phyloP scores from a whole-genome alignment of 2,888 invertebrate genomes.

The Cecidostiba fungosa region DNA sequence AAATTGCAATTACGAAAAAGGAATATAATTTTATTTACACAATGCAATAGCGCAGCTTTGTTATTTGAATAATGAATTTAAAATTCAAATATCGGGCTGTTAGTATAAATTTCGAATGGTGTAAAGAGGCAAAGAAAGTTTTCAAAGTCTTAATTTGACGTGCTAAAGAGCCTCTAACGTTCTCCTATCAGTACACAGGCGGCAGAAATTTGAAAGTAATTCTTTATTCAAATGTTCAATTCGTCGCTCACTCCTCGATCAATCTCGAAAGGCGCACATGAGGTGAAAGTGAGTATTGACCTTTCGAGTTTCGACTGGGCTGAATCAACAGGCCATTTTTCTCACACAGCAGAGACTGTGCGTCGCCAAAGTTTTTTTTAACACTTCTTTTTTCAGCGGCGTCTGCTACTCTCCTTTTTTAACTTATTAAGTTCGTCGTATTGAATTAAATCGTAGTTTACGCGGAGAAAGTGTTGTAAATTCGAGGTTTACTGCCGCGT shows the following conservation, averaged over 20 bases:
- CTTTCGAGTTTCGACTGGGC: slow-evolving; percentile 40
- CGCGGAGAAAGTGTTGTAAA: slow-evolving; percentile 38
- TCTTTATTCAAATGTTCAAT: not conserved
- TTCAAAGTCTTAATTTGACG: slow-evolving; percentile 12
- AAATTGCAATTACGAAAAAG: too few relatives aligned
- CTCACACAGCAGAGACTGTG: slow-evolving; percentile 54
- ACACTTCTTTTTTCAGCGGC: not conserved
- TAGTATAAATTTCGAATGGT: not conserved
- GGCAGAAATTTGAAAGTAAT: slow-evolving; percentile 52
- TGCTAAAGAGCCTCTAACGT: slow-evolving; percentile 23
- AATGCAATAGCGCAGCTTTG: too few relatives aligned
- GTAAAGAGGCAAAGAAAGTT: not conserved
- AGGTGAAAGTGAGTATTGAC: slow-evolving; percentile 58
- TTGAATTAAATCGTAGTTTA: slow-evolving; percentile 33
- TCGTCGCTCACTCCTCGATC: slow-evolving; percentile 18
- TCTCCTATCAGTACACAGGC: not conserved
- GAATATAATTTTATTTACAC: too few relatives aligned
- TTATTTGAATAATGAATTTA: too few relatives aligned
- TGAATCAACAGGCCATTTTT: slow-evolving; percentile 53
- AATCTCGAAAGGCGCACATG: slow-evolving; percentile 26
- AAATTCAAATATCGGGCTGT: not conserved
- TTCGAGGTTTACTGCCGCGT: slow-evolving; percentile 7
- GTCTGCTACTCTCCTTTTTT: not conserved
- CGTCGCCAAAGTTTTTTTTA: slow-evolving; percentile 48
- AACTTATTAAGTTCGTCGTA: slow-evolving; percentile 7